These are phyloP conservation scores for Tragelaphus buxtoni DNA, from an alignment of 2,113 vertebrate species.

Conservation along the genomic window DNA sequence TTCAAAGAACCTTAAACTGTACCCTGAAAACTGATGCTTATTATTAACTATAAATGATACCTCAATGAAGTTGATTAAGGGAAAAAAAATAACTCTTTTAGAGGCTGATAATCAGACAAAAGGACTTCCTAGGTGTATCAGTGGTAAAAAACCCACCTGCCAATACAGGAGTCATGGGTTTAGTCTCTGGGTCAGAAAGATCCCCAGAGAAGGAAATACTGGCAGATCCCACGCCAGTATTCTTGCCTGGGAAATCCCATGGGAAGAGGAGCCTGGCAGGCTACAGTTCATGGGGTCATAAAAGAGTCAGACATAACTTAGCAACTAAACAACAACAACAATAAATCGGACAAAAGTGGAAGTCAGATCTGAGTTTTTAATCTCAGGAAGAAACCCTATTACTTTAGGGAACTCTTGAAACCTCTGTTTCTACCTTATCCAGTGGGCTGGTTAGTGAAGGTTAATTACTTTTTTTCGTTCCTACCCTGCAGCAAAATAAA, in stretches of 20 bases:
- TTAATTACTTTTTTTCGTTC: not conserved
- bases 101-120: not conserved
- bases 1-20: not conserved
- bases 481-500: not conserved
- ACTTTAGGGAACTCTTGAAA: constrained; percentile 23
- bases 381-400: not conserved
- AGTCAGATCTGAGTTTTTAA: not conserved
- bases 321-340: not conserved
- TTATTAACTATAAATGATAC: not conserved
- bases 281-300: not conserved
- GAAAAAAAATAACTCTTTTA: not conserved
- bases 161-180: not conserved
- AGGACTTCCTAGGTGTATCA: not conserved
- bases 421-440: not conserved
- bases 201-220: not conserved
- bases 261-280: not conserved
- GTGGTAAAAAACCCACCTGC: not conserved
- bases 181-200: not conserved
- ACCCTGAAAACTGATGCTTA: not conserved
- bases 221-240: not conserved
- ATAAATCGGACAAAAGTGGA: not conserved
- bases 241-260: not conserved
- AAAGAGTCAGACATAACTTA: not conserved
- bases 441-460: not conserved
- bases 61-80: not conserved